Evolutionary conservation across 2,113 vertebrate species (phyloP).

Genomic region (Nothoprocta perdicaria): DNA sequence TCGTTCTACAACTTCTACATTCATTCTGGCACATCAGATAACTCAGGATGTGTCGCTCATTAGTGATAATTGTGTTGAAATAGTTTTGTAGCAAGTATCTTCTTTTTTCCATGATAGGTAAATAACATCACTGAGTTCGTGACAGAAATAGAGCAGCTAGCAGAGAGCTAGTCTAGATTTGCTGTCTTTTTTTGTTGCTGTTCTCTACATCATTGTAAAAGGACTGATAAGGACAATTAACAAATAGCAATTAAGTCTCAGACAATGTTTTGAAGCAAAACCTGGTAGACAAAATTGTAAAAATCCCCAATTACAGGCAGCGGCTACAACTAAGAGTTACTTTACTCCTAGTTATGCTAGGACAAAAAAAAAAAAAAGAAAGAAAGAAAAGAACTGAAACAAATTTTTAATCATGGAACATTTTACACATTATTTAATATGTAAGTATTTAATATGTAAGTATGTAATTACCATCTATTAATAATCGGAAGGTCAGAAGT

Average conservation of each 20-base stretch:
- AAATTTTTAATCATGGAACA: not conserved
- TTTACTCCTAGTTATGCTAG: not conserved
- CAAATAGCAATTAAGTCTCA: not conserved
- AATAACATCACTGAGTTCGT: not conserved
- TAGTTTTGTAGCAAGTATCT: not conserved
- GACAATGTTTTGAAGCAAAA: not conserved
- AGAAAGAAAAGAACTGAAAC: not conserved
- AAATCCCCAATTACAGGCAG: not conserved
- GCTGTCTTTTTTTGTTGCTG: not conserved
- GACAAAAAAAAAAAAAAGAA: not conserved
- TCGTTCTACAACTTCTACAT: not conserved
- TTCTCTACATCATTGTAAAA: not conserved
- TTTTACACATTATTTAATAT: not conserved
- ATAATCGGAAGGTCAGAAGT: not conserved
- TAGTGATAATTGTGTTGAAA: not conserved
- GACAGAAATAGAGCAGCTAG: not conserved
- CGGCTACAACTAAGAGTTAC: fast-evolving
- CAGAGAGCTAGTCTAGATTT: not conserved
- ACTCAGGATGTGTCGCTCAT: not conserved
- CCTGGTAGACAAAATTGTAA: not conserved
- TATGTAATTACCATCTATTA: not conserved
- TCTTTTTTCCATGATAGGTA: not conserved
- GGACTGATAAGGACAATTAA: not conserved
- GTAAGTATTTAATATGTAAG: not conserved
- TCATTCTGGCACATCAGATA: not conserved